A percentile compares a stretch with the other conserved stretches of the same genome.
These are phyloP conservation scores for Caenorhabditis sp. DNA, from an alignment of 2,888 invertebrate genomes.

Conservation along the genomic window DNA sequence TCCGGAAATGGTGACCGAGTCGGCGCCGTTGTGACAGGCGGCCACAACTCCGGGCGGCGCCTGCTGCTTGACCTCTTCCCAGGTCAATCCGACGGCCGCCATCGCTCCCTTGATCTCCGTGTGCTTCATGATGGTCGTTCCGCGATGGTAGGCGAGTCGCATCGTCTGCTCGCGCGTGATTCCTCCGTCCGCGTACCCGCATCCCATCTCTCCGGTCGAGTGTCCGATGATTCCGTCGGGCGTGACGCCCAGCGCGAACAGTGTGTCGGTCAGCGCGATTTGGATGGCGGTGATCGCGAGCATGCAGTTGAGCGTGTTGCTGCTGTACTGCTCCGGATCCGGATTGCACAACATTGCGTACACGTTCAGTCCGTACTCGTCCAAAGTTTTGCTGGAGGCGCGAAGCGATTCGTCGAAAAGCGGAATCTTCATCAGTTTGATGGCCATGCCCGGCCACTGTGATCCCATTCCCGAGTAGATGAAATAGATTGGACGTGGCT, in stretches of 20 bases:
- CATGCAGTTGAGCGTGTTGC: slow-evolving; percentile 90
- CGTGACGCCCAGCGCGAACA: slow-evolving; percentile 85
- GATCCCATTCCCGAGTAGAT: slow-evolving; percentile 98
- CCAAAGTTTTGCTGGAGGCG: slow-evolving; percentile 82
- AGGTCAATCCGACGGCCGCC: slow-evolving; percentile 91
- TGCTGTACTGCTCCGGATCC: slow-evolving; percentile 84
- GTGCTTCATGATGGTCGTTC: slow-evolving; percentile 81
- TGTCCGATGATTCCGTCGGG: slow-evolving; percentile 97
- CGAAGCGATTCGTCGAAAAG: slow-evolving; percentile 87
- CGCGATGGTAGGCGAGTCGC: slow-evolving; percentile 93
- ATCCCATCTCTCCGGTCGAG: slow-evolving; percentile 92
- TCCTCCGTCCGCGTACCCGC: slow-evolving; percentile 96
- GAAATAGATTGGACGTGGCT: slow-evolving; percentile 86
- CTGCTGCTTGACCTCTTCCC: slow-evolving; percentile 85
- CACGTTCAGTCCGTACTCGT: slow-evolving; percentile 89
- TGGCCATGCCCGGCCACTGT: slow-evolving; percentile 97
- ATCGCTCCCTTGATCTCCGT: slow-evolving; percentile 83
- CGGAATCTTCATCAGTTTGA: slow-evolving; percentile 87
- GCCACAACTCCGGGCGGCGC: slow-evolving; percentile 88
- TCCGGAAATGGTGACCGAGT: slow-evolving; percentile 95
- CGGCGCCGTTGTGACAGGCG: slow-evolving; percentile 94
- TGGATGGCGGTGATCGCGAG: slow-evolving; percentile 95
- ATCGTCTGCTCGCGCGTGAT: slow-evolving; percentile 95
- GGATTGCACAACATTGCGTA: slow-evolving; percentile 85
- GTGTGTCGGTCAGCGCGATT: slow-evolving; percentile 93